Conservation (phyloP, 2,888 invertebrate genomes). For the Eupsilia transversa region DNA sequence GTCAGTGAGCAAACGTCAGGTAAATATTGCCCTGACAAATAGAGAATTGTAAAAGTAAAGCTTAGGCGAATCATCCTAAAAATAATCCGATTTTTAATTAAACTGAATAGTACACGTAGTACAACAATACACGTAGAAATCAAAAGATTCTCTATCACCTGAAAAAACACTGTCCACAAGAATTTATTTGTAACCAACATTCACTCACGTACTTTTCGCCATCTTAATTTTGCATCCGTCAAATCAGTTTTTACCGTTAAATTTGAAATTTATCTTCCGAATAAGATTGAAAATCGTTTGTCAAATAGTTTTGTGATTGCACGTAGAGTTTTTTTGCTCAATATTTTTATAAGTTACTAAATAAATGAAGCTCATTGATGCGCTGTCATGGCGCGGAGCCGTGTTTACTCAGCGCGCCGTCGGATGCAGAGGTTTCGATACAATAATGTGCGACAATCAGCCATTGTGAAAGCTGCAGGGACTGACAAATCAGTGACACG, state of each 20-base stretch:
- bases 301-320: conserved; percentile 67
- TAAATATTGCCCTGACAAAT: background rate
- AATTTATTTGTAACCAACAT: conserved; percentile 63
- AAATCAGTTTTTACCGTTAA: conserved; percentile 61
- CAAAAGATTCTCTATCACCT: conserved; percentile 70
- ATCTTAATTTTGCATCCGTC: conserved; percentile 63
- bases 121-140: conserved; percentile 33
- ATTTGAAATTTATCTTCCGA: conserved; percentile 49
- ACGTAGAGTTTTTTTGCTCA: conserved; percentile 61
- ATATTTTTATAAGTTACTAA: conserved; percentile 88
- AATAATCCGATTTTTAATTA: conserved; percentile 3
- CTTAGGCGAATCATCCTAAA: background rate
- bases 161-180: conserved; percentile 72
- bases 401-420: conserved; percentile 83
- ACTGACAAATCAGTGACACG: conserved; percentile 78
- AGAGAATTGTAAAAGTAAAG: background rate
- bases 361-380: conserved; percentile 89
- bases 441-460: conserved; percentile 76
- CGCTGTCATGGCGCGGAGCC: conserved; percentile 78
- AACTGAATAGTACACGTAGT: background rate
- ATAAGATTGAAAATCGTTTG: conserved; percentile 71
- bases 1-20: background rate
- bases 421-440: conserved; percentile 69
- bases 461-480: conserved; percentile 72
- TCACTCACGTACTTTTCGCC: conserved; percentile 70